Conservation (phyloP, 2,797 vertebrate species). For the Pipistrellus pipistrellus region DNA sequence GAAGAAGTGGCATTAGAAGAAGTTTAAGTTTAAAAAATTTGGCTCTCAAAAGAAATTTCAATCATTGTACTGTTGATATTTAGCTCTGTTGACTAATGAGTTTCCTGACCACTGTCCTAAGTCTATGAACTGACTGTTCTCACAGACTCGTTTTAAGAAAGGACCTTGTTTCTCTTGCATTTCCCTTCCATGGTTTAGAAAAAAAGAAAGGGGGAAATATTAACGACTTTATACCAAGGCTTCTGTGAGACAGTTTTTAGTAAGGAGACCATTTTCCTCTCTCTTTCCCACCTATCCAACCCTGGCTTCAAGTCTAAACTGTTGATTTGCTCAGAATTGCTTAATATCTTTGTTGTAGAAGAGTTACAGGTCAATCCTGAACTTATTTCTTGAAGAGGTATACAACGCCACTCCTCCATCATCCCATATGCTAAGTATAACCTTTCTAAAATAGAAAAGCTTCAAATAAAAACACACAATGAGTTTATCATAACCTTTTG, state of each 20-base stretch:
- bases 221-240: background rate
- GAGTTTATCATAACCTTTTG: background rate
- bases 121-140: background rate
- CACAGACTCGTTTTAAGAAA: background rate
- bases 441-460: background rate
- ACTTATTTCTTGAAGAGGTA: background rate
- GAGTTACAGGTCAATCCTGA: background rate
- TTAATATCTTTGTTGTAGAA: background rate
- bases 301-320: background rate
- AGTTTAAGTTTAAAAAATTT: no score
- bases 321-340: background rate
- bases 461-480: slow-evolving; percentile 1
- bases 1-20: no score
- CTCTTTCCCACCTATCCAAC: background rate
- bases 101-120: no score
- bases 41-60: no score
- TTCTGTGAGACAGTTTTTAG: background rate
- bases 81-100: no score
- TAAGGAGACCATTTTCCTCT: background rate
- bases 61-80: no score
- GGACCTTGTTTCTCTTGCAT: background rate
- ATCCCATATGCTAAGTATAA: background rate
- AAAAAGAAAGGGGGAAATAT: background rate
- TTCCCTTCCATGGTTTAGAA: slow-evolving; percentile 3
- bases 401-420: background rate